Conservation (phyloP, 2,797 vertebrate species). For the Microcaecilia unicolor region DNA sequence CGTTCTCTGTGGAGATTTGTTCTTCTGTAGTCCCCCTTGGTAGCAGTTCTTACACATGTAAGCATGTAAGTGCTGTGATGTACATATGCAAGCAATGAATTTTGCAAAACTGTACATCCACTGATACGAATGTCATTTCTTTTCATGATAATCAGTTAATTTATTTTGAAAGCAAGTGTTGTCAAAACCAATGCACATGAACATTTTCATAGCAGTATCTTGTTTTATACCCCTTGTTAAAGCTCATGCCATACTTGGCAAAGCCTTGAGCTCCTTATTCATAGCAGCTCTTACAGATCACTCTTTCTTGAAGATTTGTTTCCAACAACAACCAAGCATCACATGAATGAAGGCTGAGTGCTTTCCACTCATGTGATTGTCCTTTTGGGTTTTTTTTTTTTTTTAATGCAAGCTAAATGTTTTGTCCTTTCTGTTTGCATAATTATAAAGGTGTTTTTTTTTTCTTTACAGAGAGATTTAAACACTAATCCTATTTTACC, state of each 20-base stretch:
- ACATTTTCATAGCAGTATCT: conserved; percentile 7
- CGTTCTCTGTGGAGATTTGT: no score
- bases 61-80: no score
- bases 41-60: no score
- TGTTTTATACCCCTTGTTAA: conserved; percentile 4
- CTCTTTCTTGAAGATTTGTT: conserved; percentile 36
- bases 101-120: no score
- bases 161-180: no score
- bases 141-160: conserved; percentile 1
- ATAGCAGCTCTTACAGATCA: conserved; percentile 30
- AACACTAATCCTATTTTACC: conserved; percentile 58
- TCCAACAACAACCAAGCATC: conserved; percentile 36
- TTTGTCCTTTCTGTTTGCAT: conserved; percentile 38
- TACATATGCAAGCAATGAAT: no score
- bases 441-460: conserved; percentile 49
- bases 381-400: no score
- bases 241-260: conserved; percentile 13
- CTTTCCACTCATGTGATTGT: conserved; percentile 50
- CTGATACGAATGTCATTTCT: no score
- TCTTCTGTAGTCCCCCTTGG: no score
- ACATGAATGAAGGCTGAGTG: conserved; percentile 36
- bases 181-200: conserved; percentile 6
- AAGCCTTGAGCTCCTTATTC: conserved; percentile 25
- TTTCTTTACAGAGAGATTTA: no score
- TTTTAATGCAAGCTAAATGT: conserved; percentile 44